Evolutionary conservation across 2,113 vertebrate genomes (phyloP), one percentile per base, ranked within the genome.

Genomic region (Lophura nycthemera): DNA sequence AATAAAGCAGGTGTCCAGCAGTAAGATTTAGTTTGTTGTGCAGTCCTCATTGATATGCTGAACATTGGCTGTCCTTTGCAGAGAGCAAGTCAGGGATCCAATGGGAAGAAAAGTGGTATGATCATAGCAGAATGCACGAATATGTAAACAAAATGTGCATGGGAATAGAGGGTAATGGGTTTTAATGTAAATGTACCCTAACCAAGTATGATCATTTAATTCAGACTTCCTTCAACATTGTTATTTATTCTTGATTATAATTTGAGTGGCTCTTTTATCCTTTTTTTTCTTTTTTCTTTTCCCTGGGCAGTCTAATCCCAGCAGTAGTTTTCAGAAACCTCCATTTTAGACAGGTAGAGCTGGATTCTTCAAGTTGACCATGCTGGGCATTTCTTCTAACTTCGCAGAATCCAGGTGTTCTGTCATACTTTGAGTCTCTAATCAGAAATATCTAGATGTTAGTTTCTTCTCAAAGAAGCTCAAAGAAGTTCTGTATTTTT

Each of bases 101-200:
- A 13, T 8, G 8, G 32, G 63, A 60, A 29, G 21, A 7, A 2
- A 45, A 11, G 22, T 56, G 25, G 6, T 79, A 1, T 47, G 25
- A 38, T 57, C 13, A 3, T 5, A 70, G 20, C 11, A 18, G 63
- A 73, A 42, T 15, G 18, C 36, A 29, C 8, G 2, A 36, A 54
- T 2, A 5, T 7, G 7, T 25, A 29, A 30, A 8, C 4, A 66
- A 29, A 64, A 42, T 8, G 15, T 48, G 40, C 6, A 0, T 1
- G 3, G 8, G 43, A 80, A 48, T 21, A 48, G 24, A 75, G 27
- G 10, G 9, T 21, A 85, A 42, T 42, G 24, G 63, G 3, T 71
- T 85, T 81, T 59, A 40, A 12, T 78, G 40, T 18, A 36, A 57
- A 16, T 2, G 40, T 20, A 48, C 2, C 15, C 2, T 20, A 22